Evolutionary conservation across 1,140 invertebrate species (phyloP).

Genomic region (Oppia nitens): DNA sequence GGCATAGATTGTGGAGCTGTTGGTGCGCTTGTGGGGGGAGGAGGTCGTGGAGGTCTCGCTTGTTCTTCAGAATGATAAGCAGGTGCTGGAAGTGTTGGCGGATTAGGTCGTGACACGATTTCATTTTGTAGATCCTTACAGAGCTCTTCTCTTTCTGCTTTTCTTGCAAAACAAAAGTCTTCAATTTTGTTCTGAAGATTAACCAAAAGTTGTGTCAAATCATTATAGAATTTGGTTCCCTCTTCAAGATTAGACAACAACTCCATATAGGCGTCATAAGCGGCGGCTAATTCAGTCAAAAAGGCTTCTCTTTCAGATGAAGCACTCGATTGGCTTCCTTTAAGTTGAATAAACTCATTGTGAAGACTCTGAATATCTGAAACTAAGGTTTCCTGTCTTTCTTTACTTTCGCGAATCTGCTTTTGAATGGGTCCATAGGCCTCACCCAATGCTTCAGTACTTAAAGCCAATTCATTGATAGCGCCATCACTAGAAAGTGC

Average conservation of each 20-base stretch:
- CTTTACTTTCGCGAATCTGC: constrained; percentile 44
- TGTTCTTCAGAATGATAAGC: constrained; percentile 28
- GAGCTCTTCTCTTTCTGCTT: constrained; percentile 95
- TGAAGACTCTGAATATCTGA: constrained; percentile 55
- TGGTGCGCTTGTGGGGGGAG: not conserved
- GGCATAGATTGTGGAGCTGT: not conserved
- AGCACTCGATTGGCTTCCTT: constrained; percentile 35
- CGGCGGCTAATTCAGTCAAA: constrained; percentile 66
- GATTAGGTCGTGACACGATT: constrained; percentile 40
- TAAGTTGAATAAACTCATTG: constrained; percentile 50
- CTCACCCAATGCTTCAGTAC: constrained; percentile 53
- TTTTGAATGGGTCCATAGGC: constrained; percentile 63
- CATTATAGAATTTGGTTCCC: constrained; percentile 96
- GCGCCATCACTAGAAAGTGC: constrained; percentile 64
- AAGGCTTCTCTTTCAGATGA: constrained; percentile 48
- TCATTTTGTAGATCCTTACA: constrained; percentile 71
- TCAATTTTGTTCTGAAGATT: constrained; percentile 93
- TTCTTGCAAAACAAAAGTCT: constrained; percentile 95
- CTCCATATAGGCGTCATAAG: constrained; percentile 79
- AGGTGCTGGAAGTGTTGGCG: constrained; percentile 33
- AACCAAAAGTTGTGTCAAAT: constrained; percentile 81
- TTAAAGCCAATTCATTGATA: constrained; percentile 67
- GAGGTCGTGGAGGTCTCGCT: not conserved
- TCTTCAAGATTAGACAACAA: constrained; percentile 76
- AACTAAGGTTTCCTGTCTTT: constrained; percentile 58